Conservation (phyloP, 2,113 vertebrate species). For the Lanius ludovicianus region DNA sequence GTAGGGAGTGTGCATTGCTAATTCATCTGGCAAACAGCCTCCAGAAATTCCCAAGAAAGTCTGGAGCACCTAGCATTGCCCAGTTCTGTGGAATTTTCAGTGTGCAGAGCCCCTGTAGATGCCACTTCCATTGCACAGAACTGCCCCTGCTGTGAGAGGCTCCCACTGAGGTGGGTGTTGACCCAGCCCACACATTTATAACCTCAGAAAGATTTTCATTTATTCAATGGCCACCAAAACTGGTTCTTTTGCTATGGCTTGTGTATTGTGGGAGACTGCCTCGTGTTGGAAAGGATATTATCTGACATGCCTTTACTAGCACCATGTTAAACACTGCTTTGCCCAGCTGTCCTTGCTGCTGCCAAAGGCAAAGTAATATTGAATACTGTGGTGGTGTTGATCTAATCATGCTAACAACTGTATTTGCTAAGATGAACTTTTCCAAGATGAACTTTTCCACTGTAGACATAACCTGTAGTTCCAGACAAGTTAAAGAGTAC, state of each 20-base stretch:
- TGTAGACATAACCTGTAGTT: neutral
- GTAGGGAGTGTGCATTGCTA: neutral
- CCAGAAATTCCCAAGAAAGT: neutral
- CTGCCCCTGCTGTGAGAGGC: neutral
- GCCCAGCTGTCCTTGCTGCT: slow-evolving; percentile 52
- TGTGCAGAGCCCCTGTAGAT: neutral
- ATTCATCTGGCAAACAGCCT: neutral
- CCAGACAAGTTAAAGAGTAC: neutral
- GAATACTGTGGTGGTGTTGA: slow-evolving; percentile 17
- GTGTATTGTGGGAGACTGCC: slow-evolving; percentile 18
- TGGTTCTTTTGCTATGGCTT: slow-evolving; percentile 17
- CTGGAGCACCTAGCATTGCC: neutral
- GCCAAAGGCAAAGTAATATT: slow-evolving; percentile 47
- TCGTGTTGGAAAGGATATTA: neutral
- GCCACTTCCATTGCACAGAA: neutral
- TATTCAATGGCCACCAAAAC: neutral
- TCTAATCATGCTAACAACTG: slow-evolving; percentile 36
- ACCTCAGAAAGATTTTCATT: neutral
- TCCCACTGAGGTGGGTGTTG: neutral
- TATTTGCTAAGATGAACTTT: slow-evolving; percentile 17
- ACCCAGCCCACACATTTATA: neutral
- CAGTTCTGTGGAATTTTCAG: neutral
- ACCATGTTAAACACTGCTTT: neutral
- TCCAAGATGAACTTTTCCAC: slow-evolving; percentile 38
- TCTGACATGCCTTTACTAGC: slow-evolving; percentile 48